Percentiles rank a stretch among this genome's conserved stretches.
phyloP scores from a whole-genome alignment of 2,797 vertebrate species.

The Setipinna tenuifilis region DNA sequence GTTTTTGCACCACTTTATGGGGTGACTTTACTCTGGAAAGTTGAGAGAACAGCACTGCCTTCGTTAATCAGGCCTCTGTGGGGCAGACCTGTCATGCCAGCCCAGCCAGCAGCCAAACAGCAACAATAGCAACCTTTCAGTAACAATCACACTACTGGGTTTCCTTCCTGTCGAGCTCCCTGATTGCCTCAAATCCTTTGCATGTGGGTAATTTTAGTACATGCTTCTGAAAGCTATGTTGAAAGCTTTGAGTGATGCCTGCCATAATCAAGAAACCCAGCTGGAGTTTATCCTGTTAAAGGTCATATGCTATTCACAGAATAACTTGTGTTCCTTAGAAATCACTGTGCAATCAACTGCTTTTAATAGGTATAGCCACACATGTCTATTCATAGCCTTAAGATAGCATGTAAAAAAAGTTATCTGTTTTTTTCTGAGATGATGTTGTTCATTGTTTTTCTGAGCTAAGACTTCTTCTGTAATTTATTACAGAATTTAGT shows the following conservation, averaged over 20 bases:
- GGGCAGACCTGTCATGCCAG: not conserved
- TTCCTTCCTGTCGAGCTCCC: not conserved
- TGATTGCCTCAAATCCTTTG: slow-evolving; percentile 7
- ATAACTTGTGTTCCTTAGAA: not conserved
- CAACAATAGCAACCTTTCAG: not conserved
- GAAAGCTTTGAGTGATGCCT: not conserved
- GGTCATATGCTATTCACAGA: not conserved
- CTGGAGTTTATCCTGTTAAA: not conserved
- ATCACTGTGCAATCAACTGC: not conserved
- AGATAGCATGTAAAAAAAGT: not conserved
- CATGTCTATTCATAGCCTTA: not conserved
- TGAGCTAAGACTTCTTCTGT: not conserved
- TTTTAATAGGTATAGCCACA: not conserved
- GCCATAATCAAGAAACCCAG: slow-evolving; percentile 8
- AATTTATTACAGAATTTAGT: too few species aligned
- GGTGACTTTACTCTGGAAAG: not conserved
- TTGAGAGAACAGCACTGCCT: not conserved
- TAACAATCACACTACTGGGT: not conserved
- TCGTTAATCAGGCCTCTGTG: not conserved
- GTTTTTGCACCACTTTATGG: slow-evolving; percentile 6
- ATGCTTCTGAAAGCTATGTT: not conserved
- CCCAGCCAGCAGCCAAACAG: not conserved
- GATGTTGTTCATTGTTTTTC: not conserved
- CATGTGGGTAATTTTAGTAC: slow-evolving; percentile 10
- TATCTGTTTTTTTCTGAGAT: not conserved